phyloP scores from a whole-genome alignment of 2,888 invertebrate species.

The Catocala fraxini region DNA sequence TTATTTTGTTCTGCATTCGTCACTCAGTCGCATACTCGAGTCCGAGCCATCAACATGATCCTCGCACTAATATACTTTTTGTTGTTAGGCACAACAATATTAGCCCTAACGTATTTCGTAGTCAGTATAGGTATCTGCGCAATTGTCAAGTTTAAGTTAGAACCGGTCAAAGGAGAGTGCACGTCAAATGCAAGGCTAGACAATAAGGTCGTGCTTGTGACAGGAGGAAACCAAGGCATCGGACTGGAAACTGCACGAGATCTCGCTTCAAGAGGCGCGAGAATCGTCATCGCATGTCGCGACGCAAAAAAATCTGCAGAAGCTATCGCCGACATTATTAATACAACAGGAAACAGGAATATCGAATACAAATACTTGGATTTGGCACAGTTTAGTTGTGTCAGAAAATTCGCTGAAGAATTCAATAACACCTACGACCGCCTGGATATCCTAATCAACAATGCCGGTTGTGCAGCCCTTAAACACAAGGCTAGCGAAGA shows the following conservation, averaged over 20 bases:
- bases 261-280: conserved; percentile 91
- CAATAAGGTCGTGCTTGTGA: conserved; percentile 91
- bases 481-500: conserved; percentile 82
- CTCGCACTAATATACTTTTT: conserved; percentile 9
- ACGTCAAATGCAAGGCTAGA: conserved; percentile 63
- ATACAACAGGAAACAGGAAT: conserved; percentile 90
- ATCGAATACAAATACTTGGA: conserved; percentile 88
- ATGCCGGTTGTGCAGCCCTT: conserved; percentile 85
- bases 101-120: neutral
- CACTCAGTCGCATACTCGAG: neutral
- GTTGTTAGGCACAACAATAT: neutral
- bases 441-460: conserved; percentile 89
- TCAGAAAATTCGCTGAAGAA: conserved; percentile 88
- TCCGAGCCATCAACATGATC: conserved; percentile 26
- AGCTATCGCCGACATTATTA: conserved; percentile 90
- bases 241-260: conserved; percentile 92
- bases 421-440: conserved; percentile 82
- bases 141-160: conserved; percentile 19
- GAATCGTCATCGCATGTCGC: conserved; percentile 91
- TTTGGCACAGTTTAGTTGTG: conserved; percentile 81
- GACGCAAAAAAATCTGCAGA: conserved; percentile 90
- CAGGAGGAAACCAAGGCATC: conserved; percentile 94
- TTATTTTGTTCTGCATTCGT: neutral
- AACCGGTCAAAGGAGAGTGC: conserved; percentile 58
- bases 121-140: neutral